Base-by-base conservation (phyloP, 1,140 invertebrate species). In the Cydia fagiglandana region DNA sequence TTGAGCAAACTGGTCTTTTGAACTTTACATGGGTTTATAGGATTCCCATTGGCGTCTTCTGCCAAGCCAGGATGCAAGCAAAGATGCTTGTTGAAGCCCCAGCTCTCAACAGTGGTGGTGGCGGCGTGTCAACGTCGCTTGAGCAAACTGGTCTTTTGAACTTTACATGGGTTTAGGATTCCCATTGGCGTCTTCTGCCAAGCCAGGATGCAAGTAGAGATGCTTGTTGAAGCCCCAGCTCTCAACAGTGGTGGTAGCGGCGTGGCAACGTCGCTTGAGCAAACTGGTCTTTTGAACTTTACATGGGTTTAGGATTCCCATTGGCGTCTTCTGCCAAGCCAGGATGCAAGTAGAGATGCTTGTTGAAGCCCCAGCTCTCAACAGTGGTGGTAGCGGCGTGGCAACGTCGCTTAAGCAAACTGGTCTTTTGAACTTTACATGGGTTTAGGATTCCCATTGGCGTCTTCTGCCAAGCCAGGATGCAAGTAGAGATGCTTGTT, bases 291-390 rank as follows among this genome's bases (percentile, higher is more conserved):
- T 50, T 50, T 10, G 41, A 45, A 45, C 41, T 50, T 3, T 28
- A 28, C n/a, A 24, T 24, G 2, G 20, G 7, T n/a, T 20, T 24
- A 20, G 56, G 56, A 6, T 61, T 61, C 0, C 56, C 56, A n/a
- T 61, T 12, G 7, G 20, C 56, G n/a, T 50, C 47, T 34, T 92
- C 87, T 77, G 89, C 92, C 41, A 94, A 88, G 15, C 94, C 94
- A 45, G 95, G 95, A 91, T 96, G 94, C 64, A 96, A 87, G 85
- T 94, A 96, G 73, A 94, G 94, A 64, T 94, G 92, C 76, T 93
- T 93, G 85, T 94, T 94, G 86, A 96, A 96, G 74, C 95, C 95
- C 83, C 93, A 92, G 66, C 86, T 93, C 76, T 93, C 89, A 70
- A 93, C 85, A 50, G 87, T 92, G 56, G 94, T 91, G 13, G 95